phyloP scores from a whole-genome alignment of 2,888 invertebrate genomes.

The Polia nebulosa region DNA sequence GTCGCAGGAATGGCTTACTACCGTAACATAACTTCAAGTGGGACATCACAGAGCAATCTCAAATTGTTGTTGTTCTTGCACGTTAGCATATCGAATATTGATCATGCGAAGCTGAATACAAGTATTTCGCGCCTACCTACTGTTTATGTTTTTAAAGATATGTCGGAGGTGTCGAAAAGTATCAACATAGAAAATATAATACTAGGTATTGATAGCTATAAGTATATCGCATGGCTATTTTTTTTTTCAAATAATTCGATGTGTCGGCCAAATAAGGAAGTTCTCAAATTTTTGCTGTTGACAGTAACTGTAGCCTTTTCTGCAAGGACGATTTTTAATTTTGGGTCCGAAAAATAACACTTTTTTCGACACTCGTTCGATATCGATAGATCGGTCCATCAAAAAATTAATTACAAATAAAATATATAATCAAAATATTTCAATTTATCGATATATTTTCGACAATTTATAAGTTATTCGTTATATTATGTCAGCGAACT shows the following conservation, averaged over 20 bases:
- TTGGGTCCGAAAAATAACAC: background rate
- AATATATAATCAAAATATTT: too few species aligned
- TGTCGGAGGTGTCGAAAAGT: background rate
- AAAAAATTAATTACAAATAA: background rate
- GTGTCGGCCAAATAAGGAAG: too few species aligned
- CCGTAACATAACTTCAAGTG: conserved; percentile 12
- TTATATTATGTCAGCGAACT: conserved; percentile 56
- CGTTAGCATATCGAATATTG: conserved; percentile 48
- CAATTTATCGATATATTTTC: background rate
- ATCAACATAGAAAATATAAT: too few species aligned
- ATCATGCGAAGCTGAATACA: conserved; percentile 35
- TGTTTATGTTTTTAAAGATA: conserved; percentile 32
- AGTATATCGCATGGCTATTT: too few species aligned
- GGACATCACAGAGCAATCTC: conserved; percentile 16
- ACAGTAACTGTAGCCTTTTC: background rate
- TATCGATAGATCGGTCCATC: background rate
- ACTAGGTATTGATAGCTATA: too few species aligned
- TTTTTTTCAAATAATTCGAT: too few species aligned
- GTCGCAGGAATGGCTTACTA: background rate
- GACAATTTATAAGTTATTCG: conserved; percentile 6
- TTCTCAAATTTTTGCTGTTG: too few species aligned
- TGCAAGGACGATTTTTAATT: background rate
- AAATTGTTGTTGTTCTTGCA: conserved; percentile 33
- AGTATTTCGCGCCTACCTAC: conserved; percentile 26
- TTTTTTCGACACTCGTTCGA: background rate